Percentiles rank a stretch among this genome's conserved stretches.
Conservation (phyloP, 2,113 vertebrate genomes). For the Scartelaos histophorus region DNA sequence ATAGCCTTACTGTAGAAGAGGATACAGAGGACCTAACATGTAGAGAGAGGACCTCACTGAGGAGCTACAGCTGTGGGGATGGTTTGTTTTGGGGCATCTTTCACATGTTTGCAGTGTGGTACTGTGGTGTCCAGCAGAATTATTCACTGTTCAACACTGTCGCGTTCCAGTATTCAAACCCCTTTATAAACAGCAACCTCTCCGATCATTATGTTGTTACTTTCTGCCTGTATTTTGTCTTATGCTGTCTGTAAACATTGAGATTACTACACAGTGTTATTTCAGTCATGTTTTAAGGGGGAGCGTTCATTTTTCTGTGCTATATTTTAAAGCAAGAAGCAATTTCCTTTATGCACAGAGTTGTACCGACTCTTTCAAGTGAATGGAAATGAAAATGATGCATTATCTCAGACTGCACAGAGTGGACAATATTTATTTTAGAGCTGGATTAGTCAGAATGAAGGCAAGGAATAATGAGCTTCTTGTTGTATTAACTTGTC, state of each 20-base stretch:
- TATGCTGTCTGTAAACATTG: too few species aligned
- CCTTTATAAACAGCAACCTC: neutral
- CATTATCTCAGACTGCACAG: neutral
- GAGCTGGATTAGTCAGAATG: neutral
- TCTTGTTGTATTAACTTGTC: neutral
- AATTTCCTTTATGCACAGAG: neutral
- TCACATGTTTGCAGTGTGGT: neutral
- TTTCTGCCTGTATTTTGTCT: constrained; percentile 14
- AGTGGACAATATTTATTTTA: neutral
- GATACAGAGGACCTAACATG: neutral
- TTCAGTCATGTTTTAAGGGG: too few species aligned
- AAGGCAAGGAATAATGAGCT: neutral
- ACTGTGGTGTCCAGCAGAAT: neutral
- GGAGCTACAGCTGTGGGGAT: neutral
- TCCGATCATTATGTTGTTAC: neutral
- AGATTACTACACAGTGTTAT: too few species aligned
- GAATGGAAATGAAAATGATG: neutral
- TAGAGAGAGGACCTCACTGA: neutral
- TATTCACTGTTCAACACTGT: neutral
- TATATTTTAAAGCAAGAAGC: neutral
- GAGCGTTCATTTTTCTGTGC: neutral
- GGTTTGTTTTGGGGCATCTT: neutral
- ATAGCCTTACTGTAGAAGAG: neutral
- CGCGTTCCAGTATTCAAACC: constrained; percentile 41
- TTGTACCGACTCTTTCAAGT: neutral